phyloP scores from a whole-genome alignment of 2,113 vertebrate genomes.

The Sylvia atricapilla region DNA sequence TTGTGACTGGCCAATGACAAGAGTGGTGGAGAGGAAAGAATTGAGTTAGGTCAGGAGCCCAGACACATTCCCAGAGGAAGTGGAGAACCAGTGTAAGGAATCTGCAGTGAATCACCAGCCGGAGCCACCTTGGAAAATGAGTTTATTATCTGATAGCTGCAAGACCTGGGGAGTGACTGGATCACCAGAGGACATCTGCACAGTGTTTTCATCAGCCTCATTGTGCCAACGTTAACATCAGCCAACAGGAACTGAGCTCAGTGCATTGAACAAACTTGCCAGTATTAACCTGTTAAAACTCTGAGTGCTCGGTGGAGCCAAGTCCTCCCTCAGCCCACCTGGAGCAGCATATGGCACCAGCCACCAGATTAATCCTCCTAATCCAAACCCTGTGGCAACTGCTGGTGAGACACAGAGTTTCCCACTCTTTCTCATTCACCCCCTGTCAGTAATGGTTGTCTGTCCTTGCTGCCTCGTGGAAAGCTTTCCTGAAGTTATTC shows the following conservation, averaged over 20 bases:
- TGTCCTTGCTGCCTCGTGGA: neutral
- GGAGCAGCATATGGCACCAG: neutral
- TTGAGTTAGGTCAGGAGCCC: neutral
- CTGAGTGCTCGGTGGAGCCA: neutral
- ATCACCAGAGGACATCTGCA: conserved; percentile 64
- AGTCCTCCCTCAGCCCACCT: conserved; percentile 13
- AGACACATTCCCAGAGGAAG: neutral
- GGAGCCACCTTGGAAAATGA: neutral
- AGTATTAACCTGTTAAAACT: conserved; percentile 54
- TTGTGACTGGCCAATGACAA: neutral
- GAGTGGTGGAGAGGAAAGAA: neutral
- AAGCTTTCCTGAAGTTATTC: conserved; percentile 5
- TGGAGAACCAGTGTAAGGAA: neutral
- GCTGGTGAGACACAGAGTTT: neutral
- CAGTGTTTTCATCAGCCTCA: conserved; percentile 49
- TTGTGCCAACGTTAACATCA: conserved; percentile 62
- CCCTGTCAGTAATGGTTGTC: neutral
- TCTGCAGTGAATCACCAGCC: conserved; percentile 18
- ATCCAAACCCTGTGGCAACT: neutral
- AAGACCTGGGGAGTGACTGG: conserved; percentile 37
- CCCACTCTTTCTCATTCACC: neutral
- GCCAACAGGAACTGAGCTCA: conserved; percentile 67
- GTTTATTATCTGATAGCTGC: conserved; percentile 50
- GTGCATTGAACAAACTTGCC: conserved; percentile 21
- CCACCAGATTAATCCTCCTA: neutral